Base-by-base conservation (phyloP, 2,113 vertebrate genomes). In the Platycercus adscitus region DNA sequence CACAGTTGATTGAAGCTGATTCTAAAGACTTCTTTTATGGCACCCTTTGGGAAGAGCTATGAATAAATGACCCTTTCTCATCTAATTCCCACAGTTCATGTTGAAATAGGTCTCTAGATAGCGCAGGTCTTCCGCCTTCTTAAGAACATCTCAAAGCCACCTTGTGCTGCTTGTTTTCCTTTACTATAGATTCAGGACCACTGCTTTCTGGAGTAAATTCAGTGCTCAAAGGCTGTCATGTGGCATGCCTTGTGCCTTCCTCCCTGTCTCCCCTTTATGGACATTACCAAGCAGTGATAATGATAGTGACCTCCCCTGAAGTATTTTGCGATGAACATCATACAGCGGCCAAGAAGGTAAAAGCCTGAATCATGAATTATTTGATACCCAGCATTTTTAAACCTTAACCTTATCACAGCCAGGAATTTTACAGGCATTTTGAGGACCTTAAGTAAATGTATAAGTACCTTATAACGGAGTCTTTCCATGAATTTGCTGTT, bases 21-120 rank as follows among this genome's bases (percentile, higher is more conserved):
- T 96, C 84, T 91, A 33, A 95, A 88, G 86, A 61, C 65, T 13
- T 81, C 47, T 91, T 90, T 65, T 49, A 79, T 56, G 41, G 29
- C 69, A 79, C 13, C 35, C 15, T 84, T 75, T 94, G 44, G 61
- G 83, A 96, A 89, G 41, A 68, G 10, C 20, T 71, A 71, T 81
- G 55, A 94, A 81, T 77, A 88, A 64, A 52, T 81, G 77, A 90
- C 56, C 60, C 53, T 93, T 73, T 86, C 55, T 83, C 17, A 75
- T 49, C 39, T 44, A 47, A 49, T 79, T 94, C 44, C 60, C 80
- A 93, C n/a, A 18, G 31, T 61, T 90, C 55, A 81, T 21, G 24
- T 64, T 93, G 65, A 91, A 89, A 86, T 29, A 86, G 10, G 37
- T 95, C 17, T 83, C n/a, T 18, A 35, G 6, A 2, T 17, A 16